Conservation (phyloP, 2,797 vertebrate genomes). For the Arvicola amphibius region DNA sequence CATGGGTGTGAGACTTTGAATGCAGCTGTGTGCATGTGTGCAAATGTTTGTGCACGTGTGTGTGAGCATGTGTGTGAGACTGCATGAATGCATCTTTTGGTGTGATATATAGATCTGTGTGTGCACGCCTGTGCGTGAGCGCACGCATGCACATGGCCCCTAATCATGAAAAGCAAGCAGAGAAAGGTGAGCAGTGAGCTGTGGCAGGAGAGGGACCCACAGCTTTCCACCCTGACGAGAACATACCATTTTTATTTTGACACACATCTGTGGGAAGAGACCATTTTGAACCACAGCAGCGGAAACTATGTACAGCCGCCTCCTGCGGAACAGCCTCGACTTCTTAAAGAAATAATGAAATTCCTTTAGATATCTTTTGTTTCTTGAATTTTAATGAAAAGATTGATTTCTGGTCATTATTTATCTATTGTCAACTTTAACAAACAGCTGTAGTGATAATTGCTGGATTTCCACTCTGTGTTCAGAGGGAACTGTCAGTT, state of each 20-base stretch:
- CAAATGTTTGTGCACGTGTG: background rate
- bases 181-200: background rate
- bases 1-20: background rate
- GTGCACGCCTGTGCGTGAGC: no score
- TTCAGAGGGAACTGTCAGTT: slow-evolving; percentile 73
- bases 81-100: background rate
- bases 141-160: fast-evolving
- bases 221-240: background rate
- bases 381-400: slow-evolving; percentile 82
- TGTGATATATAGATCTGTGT: background rate
- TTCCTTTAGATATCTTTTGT: slow-evolving; percentile 79
- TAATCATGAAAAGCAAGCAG: background rate
- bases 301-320: background rate
- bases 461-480: slow-evolving; percentile 78
- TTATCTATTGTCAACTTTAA: slow-evolving; percentile 83
- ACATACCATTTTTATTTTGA: background rate
- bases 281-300: background rate
- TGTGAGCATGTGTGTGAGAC: background rate
- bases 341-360: slow-evolving; percentile 68
- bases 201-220: background rate
- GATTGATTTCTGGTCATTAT: slow-evolving; percentile 83
- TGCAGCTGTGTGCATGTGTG: background rate
- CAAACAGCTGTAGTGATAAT: slow-evolving; percentile 84
- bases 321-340: slow-evolving; percentile 2
- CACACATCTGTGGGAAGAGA: background rate